These are phyloP conservation scores for Patiria miniata DNA, from an alignment of 35 echinoderm and acorn worm species.

Conservation along the genomic window DNA sequence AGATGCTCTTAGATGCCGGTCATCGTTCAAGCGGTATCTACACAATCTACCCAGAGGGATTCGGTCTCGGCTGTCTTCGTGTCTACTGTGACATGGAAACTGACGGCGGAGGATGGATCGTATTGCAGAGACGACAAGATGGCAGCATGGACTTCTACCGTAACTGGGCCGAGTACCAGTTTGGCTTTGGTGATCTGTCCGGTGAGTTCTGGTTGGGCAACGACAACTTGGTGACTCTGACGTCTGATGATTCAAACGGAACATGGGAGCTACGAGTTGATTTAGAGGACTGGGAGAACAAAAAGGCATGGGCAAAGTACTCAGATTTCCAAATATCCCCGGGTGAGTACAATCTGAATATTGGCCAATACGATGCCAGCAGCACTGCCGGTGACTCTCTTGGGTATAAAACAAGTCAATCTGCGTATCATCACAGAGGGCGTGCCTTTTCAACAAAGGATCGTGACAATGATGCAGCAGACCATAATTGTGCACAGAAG, in stretches of 20 bases:
- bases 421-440: no score
- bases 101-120: constrained; percentile 30
- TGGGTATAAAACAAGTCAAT: no score
- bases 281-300: constrained; percentile 32
- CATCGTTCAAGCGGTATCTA: neutral
- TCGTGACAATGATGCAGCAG: neutral
- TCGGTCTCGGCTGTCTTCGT: neutral
- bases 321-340: constrained; percentile 2
- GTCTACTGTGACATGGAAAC: constrained; percentile 27
- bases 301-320: neutral
- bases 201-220: constrained; percentile 61
- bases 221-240: constrained; percentile 8
- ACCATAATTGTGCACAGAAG: neutral
- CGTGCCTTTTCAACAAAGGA: neutral
- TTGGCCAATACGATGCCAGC: neutral
- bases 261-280: constrained; percentile 41
- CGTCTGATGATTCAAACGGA: neutral
- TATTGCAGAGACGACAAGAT: constrained; percentile 41
- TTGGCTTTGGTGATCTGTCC: constrained; percentile 42
- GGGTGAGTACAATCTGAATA: neutral
- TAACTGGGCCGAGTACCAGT: constrained; percentile 34
- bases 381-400: neutral
- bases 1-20: neutral
- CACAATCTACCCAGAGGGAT: neutral
- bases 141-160: constrained; percentile 45